Evolutionary conservation across 2,888 invertebrate genomes (phyloP).

Genomic region (Microchrysa polita): DNA sequence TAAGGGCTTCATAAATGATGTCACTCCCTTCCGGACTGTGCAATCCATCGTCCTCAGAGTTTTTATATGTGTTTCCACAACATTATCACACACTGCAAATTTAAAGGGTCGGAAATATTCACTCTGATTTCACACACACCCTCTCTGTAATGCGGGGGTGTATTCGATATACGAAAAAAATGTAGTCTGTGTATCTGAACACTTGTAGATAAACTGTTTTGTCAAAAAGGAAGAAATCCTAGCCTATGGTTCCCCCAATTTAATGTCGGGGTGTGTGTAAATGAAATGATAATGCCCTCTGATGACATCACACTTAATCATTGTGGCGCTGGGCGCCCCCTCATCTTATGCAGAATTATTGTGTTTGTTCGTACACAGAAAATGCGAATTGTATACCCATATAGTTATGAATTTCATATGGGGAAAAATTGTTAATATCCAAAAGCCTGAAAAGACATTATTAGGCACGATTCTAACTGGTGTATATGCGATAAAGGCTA

Average conservation of each 20-base stretch:
- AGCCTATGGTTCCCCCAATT: conserved; percentile 15
- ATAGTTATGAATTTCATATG: too few relatives aligned
- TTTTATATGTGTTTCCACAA: conserved; percentile 1
- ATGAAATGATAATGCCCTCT: conserved; percentile 22
- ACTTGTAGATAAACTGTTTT: not conserved
- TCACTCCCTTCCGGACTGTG: not conserved
- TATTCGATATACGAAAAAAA: too few relatives aligned
- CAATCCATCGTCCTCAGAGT: not conserved
- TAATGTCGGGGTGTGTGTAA: too few relatives aligned
- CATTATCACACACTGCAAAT: not conserved
- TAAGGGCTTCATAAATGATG: not conserved
- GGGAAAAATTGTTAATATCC: not conserved
- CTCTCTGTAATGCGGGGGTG: conserved; percentile 8
- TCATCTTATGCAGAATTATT: not conserved
- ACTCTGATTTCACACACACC: not conserved
- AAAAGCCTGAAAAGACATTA: conserved; percentile 5
- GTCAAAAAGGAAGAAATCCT: conserved; percentile 24
- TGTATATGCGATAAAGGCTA: conserved; percentile 1
- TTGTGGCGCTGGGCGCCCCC: conserved; percentile 15
- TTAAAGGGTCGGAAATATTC: not conserved
- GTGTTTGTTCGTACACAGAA: too few relatives aligned
- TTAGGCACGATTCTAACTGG: conserved; percentile 3
- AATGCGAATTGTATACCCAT: too few relatives aligned
- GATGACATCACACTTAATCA: conserved; percentile 6
- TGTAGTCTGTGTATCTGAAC: not conserved